Percentiles rank a stretch among this genome's conserved stretches.
Evolutionary conservation across 2,888 invertebrate genomes (phyloP).

Genomic region (Clistopyga incitator): DNA sequence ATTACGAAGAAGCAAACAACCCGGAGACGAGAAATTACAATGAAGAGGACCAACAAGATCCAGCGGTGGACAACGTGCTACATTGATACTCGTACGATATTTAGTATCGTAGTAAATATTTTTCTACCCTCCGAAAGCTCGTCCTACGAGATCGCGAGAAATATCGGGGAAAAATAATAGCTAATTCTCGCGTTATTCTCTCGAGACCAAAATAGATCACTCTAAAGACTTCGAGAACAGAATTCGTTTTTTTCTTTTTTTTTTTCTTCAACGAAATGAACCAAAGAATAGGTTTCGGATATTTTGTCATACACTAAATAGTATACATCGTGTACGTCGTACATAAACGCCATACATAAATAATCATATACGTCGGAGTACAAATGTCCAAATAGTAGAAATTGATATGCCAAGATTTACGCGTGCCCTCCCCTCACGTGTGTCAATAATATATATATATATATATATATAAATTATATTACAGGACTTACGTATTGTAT

Average conservation of each 20-base stretch:
- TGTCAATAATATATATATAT: slow-evolving; percentile 18
- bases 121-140: slow-evolving; percentile 46
- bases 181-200: slow-evolving; percentile 27
- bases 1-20: slow-evolving; percentile 39
- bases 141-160: slow-evolving; percentile 33
- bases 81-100: neutral
- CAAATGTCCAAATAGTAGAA: slow-evolving; percentile 77
- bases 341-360: slow-evolving; percentile 9
- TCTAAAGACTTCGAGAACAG: slow-evolving; percentile 29
- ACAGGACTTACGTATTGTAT: slow-evolving; percentile 11
- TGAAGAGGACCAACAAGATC: slow-evolving; percentile 40
- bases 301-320: slow-evolving; percentile 77
- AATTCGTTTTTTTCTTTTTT: slow-evolving; percentile 25
- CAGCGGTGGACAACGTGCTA: slow-evolving; percentile 20
- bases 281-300: slow-evolving; percentile 71
- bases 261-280: slow-evolving; percentile 38
- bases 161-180: neutral
- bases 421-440: slow-evolving; percentile 22
- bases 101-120: slow-evolving; percentile 52
- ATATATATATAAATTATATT: slow-evolving; percentile 18
- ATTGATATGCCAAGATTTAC: slow-evolving; percentile 46
- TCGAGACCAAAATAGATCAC: slow-evolving; percentile 39
- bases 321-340: slow-evolving; percentile 57
- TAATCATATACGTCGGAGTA: slow-evolving; percentile 75
- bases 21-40: slow-evolving; percentile 26